Base-by-base conservation (phyloP, 2,888 invertebrate genomes). In the Blastobasis adustella region DNA sequence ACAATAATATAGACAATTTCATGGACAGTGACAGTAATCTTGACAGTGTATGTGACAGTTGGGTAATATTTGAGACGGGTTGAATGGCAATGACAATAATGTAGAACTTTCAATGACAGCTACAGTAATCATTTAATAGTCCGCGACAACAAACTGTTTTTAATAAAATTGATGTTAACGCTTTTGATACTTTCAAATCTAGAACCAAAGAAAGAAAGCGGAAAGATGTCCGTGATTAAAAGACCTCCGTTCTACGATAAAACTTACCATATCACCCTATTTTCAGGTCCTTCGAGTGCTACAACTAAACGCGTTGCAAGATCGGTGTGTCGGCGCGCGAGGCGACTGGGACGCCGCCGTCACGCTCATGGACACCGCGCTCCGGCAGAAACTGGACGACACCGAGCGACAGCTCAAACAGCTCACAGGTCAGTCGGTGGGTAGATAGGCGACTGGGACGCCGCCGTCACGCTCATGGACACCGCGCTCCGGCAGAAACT, bases 281-380 rank as follows among this genome's bases (percentile, higher is more conserved):
- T 1, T 0, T 90, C 63, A 96, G 86, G 95, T 96, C 82, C 82
- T 98, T 10, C 90, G 96, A n/a, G 97, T 98, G 5, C 95, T 99
- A 54, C 99, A 99, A 76, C 80, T 97, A 54, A 99, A 98, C 80
- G 96, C 97, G 0, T 83, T 99, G 36, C 98, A 98, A 75, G 88
- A 88, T 72, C 69, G 86, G 8, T 76, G 77, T 64, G 88, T 87
- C 56, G 67, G 74, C 1, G 69, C 83, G 7, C 77, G 87, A 5
- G 69, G 63, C 6, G 83, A 83, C 59, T 99, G 99, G 99, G 98
- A 99, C 84, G 90, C 92, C 40, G 98, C 99, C 10, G 94, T 98
- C 6, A 90, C 92, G 63, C 98, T 99, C 76, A 91, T 99, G 79
- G 97, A 98, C 76, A 89, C 89, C 0, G 95, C 96, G 1, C 91